Conservation (phyloP, 2,113 vertebrate genomes). For the Montifringilla adamsi region DNA sequence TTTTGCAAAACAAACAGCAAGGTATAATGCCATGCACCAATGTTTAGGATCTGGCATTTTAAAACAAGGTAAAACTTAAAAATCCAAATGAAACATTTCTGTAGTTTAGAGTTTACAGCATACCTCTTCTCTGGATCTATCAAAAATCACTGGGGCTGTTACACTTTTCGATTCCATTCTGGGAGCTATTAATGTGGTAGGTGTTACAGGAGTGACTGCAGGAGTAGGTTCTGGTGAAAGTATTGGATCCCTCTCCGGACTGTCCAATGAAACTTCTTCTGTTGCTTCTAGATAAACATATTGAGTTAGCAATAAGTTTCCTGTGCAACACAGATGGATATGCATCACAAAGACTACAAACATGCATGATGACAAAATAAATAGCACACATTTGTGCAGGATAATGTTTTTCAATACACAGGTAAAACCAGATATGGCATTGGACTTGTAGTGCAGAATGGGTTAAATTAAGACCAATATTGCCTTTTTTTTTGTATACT, state of each 20-base stretch:
- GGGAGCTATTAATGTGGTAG: slow-evolving; percentile 83
- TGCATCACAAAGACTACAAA: neutral
- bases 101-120: neutral
- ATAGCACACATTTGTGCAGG: neutral
- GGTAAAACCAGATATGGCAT: neutral
- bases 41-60: neutral
- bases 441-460: neutral
- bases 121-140: slow-evolving; percentile 91
- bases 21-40: neutral
- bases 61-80: neutral
- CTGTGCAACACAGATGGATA: neutral
- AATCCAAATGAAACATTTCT: neutral
- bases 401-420: neutral
- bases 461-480: neutral
- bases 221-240: slow-evolving; percentile 91
- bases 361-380: accelerated
- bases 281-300: slow-evolving; percentile 85
- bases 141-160: slow-evolving; percentile 83
- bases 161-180: slow-evolving; percentile 78
- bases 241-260: slow-evolving; percentile 89
- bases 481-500: neutral
- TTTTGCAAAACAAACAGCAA: neutral
- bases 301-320: slow-evolving; percentile 5
- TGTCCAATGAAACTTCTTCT: slow-evolving; percentile 95
- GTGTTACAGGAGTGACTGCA: slow-evolving; percentile 90